These are phyloP conservation scores for Scomber scombrus DNA, from an alignment of 2,113 vertebrate genomes.

Conservation along the genomic window DNA sequence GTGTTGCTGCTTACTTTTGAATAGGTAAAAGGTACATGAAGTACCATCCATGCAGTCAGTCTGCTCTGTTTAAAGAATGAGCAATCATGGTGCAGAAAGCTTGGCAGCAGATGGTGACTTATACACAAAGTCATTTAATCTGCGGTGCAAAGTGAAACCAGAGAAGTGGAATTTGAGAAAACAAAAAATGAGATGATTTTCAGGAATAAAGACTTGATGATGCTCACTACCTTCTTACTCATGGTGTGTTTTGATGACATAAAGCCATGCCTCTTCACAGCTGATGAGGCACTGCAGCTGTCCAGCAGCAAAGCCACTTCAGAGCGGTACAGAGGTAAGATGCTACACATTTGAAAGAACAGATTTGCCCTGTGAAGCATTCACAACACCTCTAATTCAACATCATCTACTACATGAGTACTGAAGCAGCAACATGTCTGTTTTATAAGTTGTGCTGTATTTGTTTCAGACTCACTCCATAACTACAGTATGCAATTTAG, in stretches of 20 bases:
- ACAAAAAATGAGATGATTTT: background rate
- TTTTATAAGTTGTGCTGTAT: no score
- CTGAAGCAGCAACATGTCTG: no score
- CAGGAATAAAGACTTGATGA: background rate
- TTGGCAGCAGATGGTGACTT: background rate
- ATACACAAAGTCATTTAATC: no score
- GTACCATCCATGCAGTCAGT: background rate
- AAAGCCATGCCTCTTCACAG: background rate
- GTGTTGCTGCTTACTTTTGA: background rate
- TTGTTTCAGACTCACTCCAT: no score
- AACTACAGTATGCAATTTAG: no score
- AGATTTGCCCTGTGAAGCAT: no score
- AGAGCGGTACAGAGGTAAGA: background rate
- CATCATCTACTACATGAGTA: no score
- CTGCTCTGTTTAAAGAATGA: no score
- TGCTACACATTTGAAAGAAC: background rate
- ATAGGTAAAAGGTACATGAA: background rate
- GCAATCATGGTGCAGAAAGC: no score
- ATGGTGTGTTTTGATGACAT: background rate
- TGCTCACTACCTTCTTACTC: no score
- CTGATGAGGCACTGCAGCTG: constrained; percentile 7
- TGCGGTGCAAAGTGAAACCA: background rate
- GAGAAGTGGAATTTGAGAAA: background rate
- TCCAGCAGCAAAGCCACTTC: background rate
- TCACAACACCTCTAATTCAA: no score